Evolutionary conservation across 2,113 vertebrate species (phyloP).

Genomic region (Atherinomorus stipes): DNA sequence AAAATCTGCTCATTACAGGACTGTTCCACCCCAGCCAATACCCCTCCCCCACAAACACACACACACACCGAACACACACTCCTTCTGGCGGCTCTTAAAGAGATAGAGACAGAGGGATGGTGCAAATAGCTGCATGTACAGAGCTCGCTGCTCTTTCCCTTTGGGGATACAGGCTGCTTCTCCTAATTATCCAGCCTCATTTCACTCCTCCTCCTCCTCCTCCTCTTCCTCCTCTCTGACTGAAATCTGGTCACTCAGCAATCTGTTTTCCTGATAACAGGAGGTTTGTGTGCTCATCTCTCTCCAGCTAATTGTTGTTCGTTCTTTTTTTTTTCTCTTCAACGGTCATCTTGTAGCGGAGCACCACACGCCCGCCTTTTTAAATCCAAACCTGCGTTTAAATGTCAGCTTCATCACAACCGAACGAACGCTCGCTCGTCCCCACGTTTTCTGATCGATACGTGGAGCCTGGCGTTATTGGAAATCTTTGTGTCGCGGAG

Average conservation of each 20-base stretch:
- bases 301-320: constrained; percentile 42
- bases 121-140: constrained; percentile 57
- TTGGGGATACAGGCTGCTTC: constrained; percentile 69
- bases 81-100: constrained; percentile 83
- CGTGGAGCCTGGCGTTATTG: constrained; percentile 6
- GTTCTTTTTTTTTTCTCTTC: background rate
- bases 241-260: constrained; percentile 64
- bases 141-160: constrained; percentile 53
- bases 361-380: constrained; percentile 4
- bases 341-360: background rate
- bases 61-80: constrained; percentile 70
- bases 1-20: constrained; percentile 85
- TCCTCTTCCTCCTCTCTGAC: constrained; percentile 40
- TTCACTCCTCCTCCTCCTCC: constrained; percentile 43
- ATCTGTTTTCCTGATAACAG: constrained; percentile 48
- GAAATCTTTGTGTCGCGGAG: constrained; percentile 36
- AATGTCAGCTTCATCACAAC: background rate
- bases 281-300: constrained; percentile 41
- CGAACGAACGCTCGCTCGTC: background rate
- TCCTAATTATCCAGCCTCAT: constrained; percentile 79
- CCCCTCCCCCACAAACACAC: constrained; percentile 82
- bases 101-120: constrained; percentile 76
- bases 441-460: constrained; percentile 11
- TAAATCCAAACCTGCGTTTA: background rate
- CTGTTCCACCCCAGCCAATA: constrained; percentile 84